Evolutionary conservation across 2,797 vertebrate species (phyloP).

Genomic region (Molossus molossus): DNA sequence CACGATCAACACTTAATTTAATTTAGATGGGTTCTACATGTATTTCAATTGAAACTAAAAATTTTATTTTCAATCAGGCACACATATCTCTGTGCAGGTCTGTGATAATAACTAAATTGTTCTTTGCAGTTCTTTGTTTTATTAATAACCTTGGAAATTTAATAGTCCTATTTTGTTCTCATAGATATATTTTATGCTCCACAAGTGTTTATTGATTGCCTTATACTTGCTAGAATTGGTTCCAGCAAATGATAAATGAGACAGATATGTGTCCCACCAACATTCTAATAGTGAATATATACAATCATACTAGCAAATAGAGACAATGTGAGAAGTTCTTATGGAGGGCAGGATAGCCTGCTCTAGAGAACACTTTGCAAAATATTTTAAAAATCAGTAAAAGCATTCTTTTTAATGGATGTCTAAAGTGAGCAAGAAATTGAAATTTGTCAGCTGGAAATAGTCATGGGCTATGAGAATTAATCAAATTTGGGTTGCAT

Average conservation of each 20-base stretch:
- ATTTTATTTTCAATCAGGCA: neutral
- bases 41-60: neutral
- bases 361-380: neutral
- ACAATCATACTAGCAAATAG: neutral
- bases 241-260: constrained; percentile 27
- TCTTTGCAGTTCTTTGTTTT: neutral
- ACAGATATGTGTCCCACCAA: neutral
- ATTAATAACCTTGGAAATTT: neutral
- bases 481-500: neutral
- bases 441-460: neutral
- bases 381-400: constrained; percentile 7
- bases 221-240: neutral
- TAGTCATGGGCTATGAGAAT: neutral
- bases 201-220: neutral
- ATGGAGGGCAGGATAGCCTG: neutral
- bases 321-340: neutral
- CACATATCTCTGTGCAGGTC: neutral
- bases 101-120: neutral
- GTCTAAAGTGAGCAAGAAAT: neutral
- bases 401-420: neutral
- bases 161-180: neutral
- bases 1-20: neutral
- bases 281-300: neutral
- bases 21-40: neutral
- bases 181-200: neutral